Conservation (phyloP, 2,888 invertebrate species). For the Nomada flava region DNA sequence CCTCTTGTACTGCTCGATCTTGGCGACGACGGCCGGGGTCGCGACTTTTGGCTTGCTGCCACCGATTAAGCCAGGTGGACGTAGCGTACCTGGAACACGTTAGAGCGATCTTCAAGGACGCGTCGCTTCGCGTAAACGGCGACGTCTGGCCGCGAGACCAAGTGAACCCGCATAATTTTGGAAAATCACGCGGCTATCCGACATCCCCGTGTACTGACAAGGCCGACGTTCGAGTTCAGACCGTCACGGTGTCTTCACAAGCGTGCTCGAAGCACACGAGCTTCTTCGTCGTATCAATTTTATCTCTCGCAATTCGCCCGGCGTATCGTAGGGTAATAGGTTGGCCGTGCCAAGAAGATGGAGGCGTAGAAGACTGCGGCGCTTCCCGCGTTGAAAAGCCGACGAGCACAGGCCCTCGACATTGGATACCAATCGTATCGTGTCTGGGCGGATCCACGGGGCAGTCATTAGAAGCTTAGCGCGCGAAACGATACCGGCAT, state of each 20-base stretch:
- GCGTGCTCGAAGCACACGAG: neutral
- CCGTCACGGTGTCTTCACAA: slow-evolving; percentile 17
- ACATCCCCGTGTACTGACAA: slow-evolving; percentile 19
- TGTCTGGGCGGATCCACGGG: slow-evolving; percentile 63
- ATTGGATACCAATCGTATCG: slow-evolving; percentile 68
- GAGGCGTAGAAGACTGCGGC: slow-evolving; percentile 10
- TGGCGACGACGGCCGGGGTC: slow-evolving; percentile 97
- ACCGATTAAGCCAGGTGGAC: slow-evolving; percentile 96
- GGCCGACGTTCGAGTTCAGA: neutral
- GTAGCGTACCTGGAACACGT: slow-evolving; percentile 90
- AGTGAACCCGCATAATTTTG: slow-evolving; percentile 51
- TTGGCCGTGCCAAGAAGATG: slow-evolving; percentile 22
- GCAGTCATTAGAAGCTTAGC: slow-evolving; percentile 68
- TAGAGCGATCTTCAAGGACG: slow-evolving; percentile 65
- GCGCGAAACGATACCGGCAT: slow-evolving; percentile 58
- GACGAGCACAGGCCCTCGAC: slow-evolving; percentile 38
- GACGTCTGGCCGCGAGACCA: neutral
- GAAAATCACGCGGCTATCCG: slow-evolving; percentile 63
- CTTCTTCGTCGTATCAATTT: neutral
- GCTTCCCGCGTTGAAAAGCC: slow-evolving; percentile 29
- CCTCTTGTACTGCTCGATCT: slow-evolving; percentile 98
- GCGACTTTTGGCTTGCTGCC: slow-evolving; percentile 99
- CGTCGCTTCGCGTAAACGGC: slow-evolving; percentile 46
- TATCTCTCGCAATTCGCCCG: too few species aligned
- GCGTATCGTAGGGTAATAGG: too few species aligned